Evolutionary conservation across 64 coral and sea anemone genomes (phyloP).

Genomic region (Astreopora myriophthalma): DNA sequence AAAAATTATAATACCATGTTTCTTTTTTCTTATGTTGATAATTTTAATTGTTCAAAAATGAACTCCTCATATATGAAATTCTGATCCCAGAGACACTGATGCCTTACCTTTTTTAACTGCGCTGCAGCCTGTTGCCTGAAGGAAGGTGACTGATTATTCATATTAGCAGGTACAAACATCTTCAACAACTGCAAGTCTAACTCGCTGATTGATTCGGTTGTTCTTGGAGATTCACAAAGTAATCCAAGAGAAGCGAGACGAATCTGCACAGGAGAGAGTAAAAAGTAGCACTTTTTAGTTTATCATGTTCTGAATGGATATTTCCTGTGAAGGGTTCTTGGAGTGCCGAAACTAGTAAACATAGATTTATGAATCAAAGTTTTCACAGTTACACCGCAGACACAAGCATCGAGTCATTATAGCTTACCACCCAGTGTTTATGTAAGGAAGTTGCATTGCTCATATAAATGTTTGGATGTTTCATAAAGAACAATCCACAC

Average conservation of each 20-base stretch:
- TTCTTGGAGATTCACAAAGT: conserved; percentile 84
- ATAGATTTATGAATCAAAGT: too few relatives aligned
- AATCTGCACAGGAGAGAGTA: conserved; percentile 13
- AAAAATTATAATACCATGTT: not conserved
- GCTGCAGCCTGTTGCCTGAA: conserved; percentile 78
- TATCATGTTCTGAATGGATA: too few relatives aligned
- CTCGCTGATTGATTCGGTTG: conserved; percentile 82
- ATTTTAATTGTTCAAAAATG: not conserved
- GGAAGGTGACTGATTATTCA: conserved; percentile 97
- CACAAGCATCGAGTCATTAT: too few relatives aligned
- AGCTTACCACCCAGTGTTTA: too few relatives aligned
- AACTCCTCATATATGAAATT: not conserved
- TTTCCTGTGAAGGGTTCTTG: too few relatives aligned
- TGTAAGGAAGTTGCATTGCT: too few relatives aligned
- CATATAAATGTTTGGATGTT: too few relatives aligned
- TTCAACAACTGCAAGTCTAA: conserved; percentile 75
- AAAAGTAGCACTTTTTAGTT: too few relatives aligned
- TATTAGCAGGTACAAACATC: conserved; percentile 77
- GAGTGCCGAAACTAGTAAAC: too few relatives aligned
- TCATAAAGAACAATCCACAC: too few relatives aligned
- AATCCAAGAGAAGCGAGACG: conserved; percentile 84
- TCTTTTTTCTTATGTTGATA: not conserved
- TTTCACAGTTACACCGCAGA: too few relatives aligned
- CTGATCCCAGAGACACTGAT: not conserved
- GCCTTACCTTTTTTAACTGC: conserved; percentile 81